phyloP scores from a whole-genome alignment of 2,113 vertebrate species.

The Xerus inauris region DNA sequence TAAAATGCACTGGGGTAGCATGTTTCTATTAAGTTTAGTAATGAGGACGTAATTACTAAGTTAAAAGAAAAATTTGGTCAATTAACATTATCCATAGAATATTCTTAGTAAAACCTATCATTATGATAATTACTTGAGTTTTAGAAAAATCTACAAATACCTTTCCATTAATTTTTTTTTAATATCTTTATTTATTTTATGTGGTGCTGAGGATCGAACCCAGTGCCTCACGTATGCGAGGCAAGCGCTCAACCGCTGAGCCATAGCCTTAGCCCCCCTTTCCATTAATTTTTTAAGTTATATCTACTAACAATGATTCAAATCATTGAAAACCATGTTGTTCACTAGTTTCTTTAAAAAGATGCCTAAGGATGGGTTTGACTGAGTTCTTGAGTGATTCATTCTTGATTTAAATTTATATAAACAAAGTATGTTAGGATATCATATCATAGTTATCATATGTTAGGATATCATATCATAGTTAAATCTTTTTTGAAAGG shows the following conservation, averaged over 20 bases:
- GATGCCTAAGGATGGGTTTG: background rate
- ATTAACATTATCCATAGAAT: background rate
- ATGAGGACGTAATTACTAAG: background rate
- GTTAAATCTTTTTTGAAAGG: background rate
- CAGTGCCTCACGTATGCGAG: no score
- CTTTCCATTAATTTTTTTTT: conserved; percentile 53
- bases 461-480: background rate
- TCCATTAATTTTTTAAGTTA: conserved; percentile 1
- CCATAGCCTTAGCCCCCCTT: no score
- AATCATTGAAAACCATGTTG: background rate
- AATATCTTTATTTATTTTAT: no score
- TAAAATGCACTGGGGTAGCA: background rate
- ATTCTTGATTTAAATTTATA: conserved; percentile 6
- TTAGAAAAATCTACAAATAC: conserved; percentile 11
- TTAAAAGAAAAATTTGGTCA: background rate
- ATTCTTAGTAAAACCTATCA: background rate
- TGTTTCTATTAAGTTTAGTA: background rate
- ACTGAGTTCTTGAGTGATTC: conserved; percentile 27
- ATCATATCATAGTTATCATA: background rate
- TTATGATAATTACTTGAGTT: background rate
- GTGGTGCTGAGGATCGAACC: no score
- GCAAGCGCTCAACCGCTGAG: no score
- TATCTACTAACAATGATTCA: background rate
- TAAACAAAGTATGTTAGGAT: background rate
- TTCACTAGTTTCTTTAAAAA: background rate